phyloP scores from a whole-genome alignment of 2,888 invertebrate genomes.

The Brenthis ino region DNA sequence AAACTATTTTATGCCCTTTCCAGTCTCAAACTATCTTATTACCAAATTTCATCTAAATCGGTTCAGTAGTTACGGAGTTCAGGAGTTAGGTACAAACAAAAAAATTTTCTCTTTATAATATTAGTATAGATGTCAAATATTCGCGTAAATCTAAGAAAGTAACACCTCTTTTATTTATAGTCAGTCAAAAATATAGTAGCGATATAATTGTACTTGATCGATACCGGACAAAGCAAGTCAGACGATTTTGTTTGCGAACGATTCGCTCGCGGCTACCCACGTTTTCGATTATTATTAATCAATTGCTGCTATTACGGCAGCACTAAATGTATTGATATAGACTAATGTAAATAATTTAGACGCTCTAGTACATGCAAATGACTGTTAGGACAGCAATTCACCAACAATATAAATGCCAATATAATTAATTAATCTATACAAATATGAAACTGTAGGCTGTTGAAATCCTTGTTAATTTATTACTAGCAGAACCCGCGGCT shows the following conservation, averaged over 20 bases:
- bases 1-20: no score
- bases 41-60: no score
- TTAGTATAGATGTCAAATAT: no score
- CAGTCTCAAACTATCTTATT: no score
- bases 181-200: background rate
- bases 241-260: conserved; percentile 20
- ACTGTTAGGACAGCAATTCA: conserved; percentile 5
- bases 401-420: background rate
- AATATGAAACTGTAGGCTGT: no score
- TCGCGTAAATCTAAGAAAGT: no score
- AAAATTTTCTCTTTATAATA: no score
- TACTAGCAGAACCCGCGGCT: no score
- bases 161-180: no score
- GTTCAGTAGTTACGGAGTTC: no score
- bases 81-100: no score
- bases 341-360: conserved; percentile 21
- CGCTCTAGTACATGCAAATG: conserved; percentile 8
- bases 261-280: conserved; percentile 29
- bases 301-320: conserved; percentile 24
- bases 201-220: conserved; percentile 6
- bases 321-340: conserved; percentile 21
- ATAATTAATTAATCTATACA: conserved; percentile 8
- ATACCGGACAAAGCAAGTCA: conserved; percentile 2
- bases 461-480: no score
- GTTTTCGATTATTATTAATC: conserved; percentile 30